Evolutionary conservation across 2,888 invertebrate genomes (phyloP), one percentile per base, ranked within the genome.

Genomic region (Erannis defoliaria): DNA sequence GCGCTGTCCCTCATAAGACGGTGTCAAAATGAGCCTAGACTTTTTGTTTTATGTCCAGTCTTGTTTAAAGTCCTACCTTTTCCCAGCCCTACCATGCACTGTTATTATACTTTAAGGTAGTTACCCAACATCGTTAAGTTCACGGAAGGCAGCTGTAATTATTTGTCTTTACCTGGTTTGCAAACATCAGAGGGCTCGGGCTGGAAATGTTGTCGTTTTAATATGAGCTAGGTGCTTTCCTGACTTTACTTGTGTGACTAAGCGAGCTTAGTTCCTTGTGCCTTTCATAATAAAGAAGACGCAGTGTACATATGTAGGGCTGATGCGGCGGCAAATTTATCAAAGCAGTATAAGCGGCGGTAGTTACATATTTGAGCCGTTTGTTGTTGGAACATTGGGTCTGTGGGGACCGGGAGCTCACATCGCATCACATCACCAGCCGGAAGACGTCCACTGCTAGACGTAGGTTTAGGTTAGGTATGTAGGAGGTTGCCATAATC

Each of bases 91-190:
- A 60, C 14, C 19, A 9, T 37, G 35, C 54, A 43, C 35, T 55
- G 37, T 60, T 60, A 54, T 60, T 60, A 55, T 59, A 48, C 40
- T 37, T 26, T 50, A 38, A 37, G 42, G 55, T 16, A 33, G 45
- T 53, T 46, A 46, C 29, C 54, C 49, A 43, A 49, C 60, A 45
- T 37, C 43, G 60, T 60, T 12, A 49, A 60, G 55, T 55, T 60
- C 18, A 8, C 21, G 35, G 26, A 48, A 42, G 60, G 37, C 16
- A 31, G 40, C 26, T 46, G 46, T 55, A 50, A 60, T 55, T 60
- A 55, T 60, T 50, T 60, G 49, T 31, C 29, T 43, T 60, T 50
- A 50, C 55, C 55, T 55, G 55, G 19, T 53, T 21, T 16, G 10
- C 16, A 21, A 49, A 35, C 26, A 40, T 40, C 29, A 19, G 1